phyloP scores from a whole-genome alignment of 2,888 invertebrate species.

The Odontocerum albicorne region DNA sequence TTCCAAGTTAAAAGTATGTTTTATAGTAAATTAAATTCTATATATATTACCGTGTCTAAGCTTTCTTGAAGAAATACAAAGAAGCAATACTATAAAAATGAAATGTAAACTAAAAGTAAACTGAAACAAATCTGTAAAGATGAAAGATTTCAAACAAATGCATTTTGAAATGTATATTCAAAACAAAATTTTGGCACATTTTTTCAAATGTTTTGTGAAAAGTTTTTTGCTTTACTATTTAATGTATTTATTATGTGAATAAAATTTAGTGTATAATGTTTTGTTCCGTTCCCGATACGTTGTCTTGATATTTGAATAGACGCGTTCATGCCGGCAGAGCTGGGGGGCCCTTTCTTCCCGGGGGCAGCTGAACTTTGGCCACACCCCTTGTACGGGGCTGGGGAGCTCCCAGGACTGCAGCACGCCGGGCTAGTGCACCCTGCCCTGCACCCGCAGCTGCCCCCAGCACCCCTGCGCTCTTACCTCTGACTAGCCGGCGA shows the following conservation, averaged over 20 bases:
- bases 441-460: conserved; percentile 93
- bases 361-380: conserved; percentile 89
- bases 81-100: too few relatives aligned
- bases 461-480: conserved; percentile 95
- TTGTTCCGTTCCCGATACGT: conserved; percentile 5
- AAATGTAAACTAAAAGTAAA: too few relatives aligned
- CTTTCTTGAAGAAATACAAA: too few relatives aligned
- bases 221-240: too few relatives aligned
- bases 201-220: too few relatives aligned
- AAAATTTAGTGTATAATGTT: background rate
- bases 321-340: conserved; percentile 55
- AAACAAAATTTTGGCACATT: too few relatives aligned
- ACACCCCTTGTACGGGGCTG: conserved; percentile 78
- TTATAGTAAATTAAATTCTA: too few relatives aligned
- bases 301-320: conserved; percentile 21
- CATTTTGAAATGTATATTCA: too few relatives aligned
- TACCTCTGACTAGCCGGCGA: conserved; percentile 96
- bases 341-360: conserved; percentile 95
- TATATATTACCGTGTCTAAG: too few relatives aligned
- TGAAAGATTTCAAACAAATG: too few relatives aligned
- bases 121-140: too few relatives aligned
- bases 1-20: too few relatives aligned
- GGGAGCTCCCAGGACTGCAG: conserved; percentile 83
- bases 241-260: background rate
- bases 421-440: conserved; percentile 93